Percentiles rank a stretch among this genome's conserved stretches.
phyloP scores from a whole-genome alignment of 1,140 invertebrate genomes.

The Philopotamus ludificatus region DNA sequence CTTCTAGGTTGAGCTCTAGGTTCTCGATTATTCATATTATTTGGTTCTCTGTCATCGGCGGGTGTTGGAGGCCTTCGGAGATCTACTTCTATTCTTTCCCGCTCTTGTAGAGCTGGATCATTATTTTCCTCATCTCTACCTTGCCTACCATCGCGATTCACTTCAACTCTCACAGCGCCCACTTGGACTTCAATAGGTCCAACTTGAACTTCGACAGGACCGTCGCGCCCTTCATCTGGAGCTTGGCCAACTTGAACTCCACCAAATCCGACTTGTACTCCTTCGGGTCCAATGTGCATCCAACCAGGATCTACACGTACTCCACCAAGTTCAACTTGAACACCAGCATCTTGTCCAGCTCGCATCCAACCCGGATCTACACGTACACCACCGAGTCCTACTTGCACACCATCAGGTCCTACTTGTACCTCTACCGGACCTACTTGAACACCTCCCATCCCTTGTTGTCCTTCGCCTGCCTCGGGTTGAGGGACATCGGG shows the following conservation, averaged over 20 bases:
- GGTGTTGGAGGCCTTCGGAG: not conserved
- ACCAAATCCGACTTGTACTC: slow-evolving; percentile 13
- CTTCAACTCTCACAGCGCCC: slow-evolving; percentile 1
- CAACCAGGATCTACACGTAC: slow-evolving; percentile 15
- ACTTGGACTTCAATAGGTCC: slow-evolving; percentile 19
- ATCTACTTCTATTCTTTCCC: not conserved
- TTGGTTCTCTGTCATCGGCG: not conserved
- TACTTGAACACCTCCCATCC: slow-evolving; percentile 4
- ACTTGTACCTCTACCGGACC: slow-evolving; percentile 23
- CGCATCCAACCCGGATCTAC: slow-evolving; percentile 2
- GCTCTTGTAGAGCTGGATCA: not conserved
- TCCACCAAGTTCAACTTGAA: slow-evolving; percentile 11
- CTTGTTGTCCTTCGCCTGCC: slow-evolving; percentile 5
- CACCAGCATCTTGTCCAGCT: not conserved
- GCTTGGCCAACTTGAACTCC: slow-evolving; percentile 13
- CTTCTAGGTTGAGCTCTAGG: not conserved
- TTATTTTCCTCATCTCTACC: not conserved
- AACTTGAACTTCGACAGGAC: not conserved
- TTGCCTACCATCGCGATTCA: not conserved
- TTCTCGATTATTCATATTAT: too few relatives aligned
- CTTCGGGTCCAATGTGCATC: slow-evolving; percentile 13
- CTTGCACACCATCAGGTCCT: slow-evolving; percentile 18
- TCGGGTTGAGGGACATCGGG: not conserved
- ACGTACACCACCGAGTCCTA: slow-evolving; percentile 10
- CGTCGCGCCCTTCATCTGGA: not conserved